A percentile compares a stretch with the other conserved stretches of the same genome.
Evolutionary conservation across 1,140 invertebrate species (phyloP).

Genomic region (Saccostrea cuccullata): DNA sequence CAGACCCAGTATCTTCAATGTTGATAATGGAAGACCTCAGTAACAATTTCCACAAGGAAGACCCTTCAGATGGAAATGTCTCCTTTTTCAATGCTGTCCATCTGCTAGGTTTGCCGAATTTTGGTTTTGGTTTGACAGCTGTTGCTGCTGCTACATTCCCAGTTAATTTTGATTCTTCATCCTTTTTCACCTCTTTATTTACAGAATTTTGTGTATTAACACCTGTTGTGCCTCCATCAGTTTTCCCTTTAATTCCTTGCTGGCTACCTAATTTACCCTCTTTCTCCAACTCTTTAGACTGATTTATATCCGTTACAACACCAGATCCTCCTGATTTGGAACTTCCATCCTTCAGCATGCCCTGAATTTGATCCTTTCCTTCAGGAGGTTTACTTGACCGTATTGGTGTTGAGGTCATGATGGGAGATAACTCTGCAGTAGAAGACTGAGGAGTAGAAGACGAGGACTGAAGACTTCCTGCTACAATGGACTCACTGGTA

Average conservation of each 20-base stretch:
- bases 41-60: background rate
- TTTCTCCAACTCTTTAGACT: background rate
- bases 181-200: background rate
- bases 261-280: too few species aligned
- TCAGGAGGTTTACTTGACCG: background rate
- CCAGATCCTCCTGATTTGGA: background rate
- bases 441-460: background rate
- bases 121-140: background rate
- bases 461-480: background rate
- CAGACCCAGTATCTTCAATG: background rate
- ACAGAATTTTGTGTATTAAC: background rate
- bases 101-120: background rate
- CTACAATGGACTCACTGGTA: background rate
- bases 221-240: too few species aligned
- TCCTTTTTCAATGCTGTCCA: constrained; percentile 21
- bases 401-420: background rate
- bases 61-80: background rate
- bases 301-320: background rate
- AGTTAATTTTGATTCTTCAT: background rate
- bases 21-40: background rate
- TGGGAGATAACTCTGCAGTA: constrained; percentile 8
- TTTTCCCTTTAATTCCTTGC: too few species aligned
- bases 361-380: background rate
- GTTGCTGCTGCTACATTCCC: background rate
- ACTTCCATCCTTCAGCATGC: background rate